Conservation (phyloP, 2,113 vertebrate genomes). For the Mola mola region DNA sequence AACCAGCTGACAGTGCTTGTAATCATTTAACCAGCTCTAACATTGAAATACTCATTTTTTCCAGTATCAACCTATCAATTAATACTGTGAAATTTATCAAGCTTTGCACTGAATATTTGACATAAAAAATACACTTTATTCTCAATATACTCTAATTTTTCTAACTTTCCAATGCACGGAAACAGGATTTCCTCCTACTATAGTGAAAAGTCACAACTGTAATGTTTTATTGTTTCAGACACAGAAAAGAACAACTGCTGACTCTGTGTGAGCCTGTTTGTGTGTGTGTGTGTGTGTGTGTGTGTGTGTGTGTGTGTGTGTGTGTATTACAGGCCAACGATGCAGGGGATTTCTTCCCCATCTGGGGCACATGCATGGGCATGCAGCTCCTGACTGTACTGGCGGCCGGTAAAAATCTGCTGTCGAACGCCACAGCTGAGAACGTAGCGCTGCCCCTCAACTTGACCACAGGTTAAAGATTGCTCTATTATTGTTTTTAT, state of each 20-base stretch:
- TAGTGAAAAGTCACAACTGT: neutral
- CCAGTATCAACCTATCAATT: no score
- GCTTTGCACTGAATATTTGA: neutral
- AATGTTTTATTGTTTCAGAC: neutral
- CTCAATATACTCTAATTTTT: no score
- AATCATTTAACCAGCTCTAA: no score
- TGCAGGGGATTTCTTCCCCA: conserved; percentile 82
- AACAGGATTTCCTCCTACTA: no score
- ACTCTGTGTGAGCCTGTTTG: no score
- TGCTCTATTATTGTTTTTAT: neutral
- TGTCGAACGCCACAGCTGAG: conserved; percentile 70
- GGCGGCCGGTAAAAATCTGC: conserved; percentile 77
- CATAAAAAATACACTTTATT: neutral
- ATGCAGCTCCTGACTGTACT: conserved; percentile 82
- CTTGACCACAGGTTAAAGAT: conserved; percentile 69
- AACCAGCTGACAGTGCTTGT: no score
- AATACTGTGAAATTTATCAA: no score
- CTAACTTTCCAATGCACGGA: no score
- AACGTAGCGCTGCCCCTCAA: conserved; percentile 82
- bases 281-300: no score
- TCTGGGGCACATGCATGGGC: conserved; percentile 87
- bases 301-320: neutral
- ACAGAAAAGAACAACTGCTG: no score
- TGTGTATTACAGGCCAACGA: conserved; percentile 78
- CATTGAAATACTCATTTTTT: no score